Evolutionary conservation across 2,888 invertebrate species (phyloP), one percentile per base, ranked within the genome.

Genomic region (Agonopterix alstromeriana): DNA sequence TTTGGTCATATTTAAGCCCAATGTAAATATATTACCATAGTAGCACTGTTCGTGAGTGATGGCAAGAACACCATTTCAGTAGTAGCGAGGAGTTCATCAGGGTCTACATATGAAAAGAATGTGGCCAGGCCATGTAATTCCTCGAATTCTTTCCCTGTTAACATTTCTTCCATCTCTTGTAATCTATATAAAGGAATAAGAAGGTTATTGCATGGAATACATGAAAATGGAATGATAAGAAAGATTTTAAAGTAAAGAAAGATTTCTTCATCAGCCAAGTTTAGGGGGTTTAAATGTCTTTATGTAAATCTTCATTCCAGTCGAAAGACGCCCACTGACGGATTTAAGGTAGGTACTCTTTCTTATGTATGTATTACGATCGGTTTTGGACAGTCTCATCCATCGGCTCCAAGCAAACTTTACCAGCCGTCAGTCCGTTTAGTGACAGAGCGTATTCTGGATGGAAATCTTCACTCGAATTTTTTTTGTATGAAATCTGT

Each of bases 51-150:
- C 1, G 58, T 55, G 5, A 71, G 55, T 12, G 80, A 76, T n/a
- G 71, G 64, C 47, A 76, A 36, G 35, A 67, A 55, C 9, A 75
- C 65, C 44, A 76, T 53, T n/a, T 77, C 75, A 7, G 65, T 61
- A 0, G 77, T 73, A 1, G 73, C 75, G 7, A 65, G 51, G 2
- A 83, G 60, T 53, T 83, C 82, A 12, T 82, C 81, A 0, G 63
- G 49, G 10, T 73, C 73, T 4, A 73, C 60, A 12, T 69, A 53
- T 0, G 65, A 61, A 50, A 71, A 70, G 43, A 78, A 73, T 7
- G 60, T 65, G 0, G 54, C 51, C 10, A 81, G 53, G 0, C 77
- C 81, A 36, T 48, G 57, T n/a, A 50, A 48, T 10, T 65, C 54
- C 46, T 65, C 52, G 27, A 55, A 59, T 5, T 48, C 49, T 8